Percentiles rank a stretch among this genome's conserved stretches.
These are phyloP conservation scores for Amorpha juglandis DNA, from an alignment of 2,888 invertebrate species.

Conservation along the genomic window DNA sequence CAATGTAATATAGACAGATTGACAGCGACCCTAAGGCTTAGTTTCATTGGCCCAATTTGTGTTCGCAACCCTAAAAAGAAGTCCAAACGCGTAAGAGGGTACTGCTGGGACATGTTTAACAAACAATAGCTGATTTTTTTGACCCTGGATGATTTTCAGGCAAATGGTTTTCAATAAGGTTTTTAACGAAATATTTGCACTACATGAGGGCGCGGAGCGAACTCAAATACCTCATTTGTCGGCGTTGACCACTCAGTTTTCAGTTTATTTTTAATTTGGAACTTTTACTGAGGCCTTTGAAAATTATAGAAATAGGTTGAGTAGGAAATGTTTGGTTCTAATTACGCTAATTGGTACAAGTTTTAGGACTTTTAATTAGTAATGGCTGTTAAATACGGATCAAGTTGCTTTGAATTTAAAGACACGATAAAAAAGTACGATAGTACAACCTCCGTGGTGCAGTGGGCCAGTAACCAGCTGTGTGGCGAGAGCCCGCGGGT, in stretches of 20 bases:
- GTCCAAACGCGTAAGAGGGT: no score
- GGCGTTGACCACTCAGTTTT: neutral
- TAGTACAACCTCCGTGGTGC: no score
- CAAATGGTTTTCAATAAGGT: no score
- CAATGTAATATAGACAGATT: no score
- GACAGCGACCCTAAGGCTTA: no score
- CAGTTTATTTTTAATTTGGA: neutral
- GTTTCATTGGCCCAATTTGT: no score
- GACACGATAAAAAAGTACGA: neutral
- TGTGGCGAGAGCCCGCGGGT: no score
- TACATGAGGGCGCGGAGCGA: neutral
- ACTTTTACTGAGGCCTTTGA: neutral
- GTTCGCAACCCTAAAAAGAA: no score
- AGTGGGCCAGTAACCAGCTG: no score
- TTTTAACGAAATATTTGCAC: neutral
- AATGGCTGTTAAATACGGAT: neutral
- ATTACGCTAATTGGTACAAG: neutral
- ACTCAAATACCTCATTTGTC: neutral
- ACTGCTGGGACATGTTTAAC: no score
- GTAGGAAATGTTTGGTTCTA: neutral
- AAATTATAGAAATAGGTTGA: neutral
- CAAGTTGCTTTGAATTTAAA: neutral
- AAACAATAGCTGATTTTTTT: no score
- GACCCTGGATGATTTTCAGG: no score
- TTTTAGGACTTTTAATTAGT: neutral